These are phyloP conservation scores for Lethocerus indicus DNA, from an alignment of 1,140 invertebrate species.

Conservation along the genomic window DNA sequence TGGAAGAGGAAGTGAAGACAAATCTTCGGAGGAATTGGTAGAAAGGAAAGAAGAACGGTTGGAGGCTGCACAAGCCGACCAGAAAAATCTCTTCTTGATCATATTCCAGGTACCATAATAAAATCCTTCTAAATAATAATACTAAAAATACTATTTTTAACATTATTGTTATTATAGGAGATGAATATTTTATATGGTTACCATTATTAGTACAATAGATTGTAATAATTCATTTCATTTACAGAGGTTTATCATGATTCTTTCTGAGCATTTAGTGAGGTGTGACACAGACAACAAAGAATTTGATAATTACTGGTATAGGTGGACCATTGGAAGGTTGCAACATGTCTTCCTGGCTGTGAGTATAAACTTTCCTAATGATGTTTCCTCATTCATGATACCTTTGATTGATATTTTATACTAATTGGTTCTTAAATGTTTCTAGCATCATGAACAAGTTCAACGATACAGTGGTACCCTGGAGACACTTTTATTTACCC, in stretches of 20 bases:
- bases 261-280: slow-evolving; percentile 86
- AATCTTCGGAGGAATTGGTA: slow-evolving; percentile 72
- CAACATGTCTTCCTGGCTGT: slow-evolving; percentile 92
- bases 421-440: slow-evolving; percentile 18
- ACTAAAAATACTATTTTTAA: no score
- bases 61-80: slow-evolving; percentile 86
- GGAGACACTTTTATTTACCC: slow-evolving; percentile 88
- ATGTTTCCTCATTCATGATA: not conserved
- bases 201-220: no score
- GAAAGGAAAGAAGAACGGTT: slow-evolving; percentile 91
- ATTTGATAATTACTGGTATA: slow-evolving; percentile 92
- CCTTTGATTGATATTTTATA: not conserved
- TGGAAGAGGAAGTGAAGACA: slow-evolving; percentile 49
- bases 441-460: slow-evolving; percentile 93
- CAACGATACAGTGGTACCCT: slow-evolving; percentile 89
- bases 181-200: no score
- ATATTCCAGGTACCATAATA: slow-evolving; percentile 61
- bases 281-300: slow-evolving; percentile 87
- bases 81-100: slow-evolving; percentile 93
- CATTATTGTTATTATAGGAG: no score
- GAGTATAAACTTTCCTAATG: slow-evolving; percentile 13
- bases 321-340: slow-evolving; percentile 85
- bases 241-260: slow-evolving; percentile 90
- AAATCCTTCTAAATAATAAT: not conserved
- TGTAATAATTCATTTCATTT: slow-evolving; percentile 15